Evolutionary conservation across 2,888 invertebrate species (phyloP).

Genomic region (Octodonta nipae): DNA sequence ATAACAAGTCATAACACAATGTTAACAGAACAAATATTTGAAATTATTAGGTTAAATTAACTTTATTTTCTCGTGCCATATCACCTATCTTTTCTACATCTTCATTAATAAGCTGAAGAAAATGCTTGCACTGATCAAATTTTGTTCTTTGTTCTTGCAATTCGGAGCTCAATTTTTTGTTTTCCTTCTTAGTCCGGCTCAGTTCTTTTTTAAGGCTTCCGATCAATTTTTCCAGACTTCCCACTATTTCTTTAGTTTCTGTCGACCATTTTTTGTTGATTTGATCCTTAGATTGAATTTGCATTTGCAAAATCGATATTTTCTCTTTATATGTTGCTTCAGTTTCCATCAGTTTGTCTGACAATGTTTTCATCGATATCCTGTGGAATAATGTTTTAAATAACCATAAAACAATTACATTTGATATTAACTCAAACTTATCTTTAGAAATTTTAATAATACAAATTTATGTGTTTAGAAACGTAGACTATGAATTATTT

Average conservation of each 20-base stretch:
- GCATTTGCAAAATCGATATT: slow-evolving; percentile 44
- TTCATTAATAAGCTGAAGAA: background rate
- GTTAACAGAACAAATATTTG: too few species aligned
- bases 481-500: too few species aligned
- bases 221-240: slow-evolving; percentile 46
- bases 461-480: too few species aligned
- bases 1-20: too few species aligned
- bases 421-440: too few species aligned
- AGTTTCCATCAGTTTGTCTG: slow-evolving; percentile 15
- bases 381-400: slow-evolving; percentile 14
- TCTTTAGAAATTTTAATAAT: too few species aligned
- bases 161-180: slow-evolving; percentile 33
- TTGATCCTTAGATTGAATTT: slow-evolving; percentile 46
- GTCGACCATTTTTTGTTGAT: slow-evolving; percentile 50
- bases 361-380: slow-evolving; percentile 10
- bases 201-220: slow-evolving; percentile 44
- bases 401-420: too few species aligned
- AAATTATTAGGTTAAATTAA: too few species aligned
- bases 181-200: slow-evolving; percentile 35
- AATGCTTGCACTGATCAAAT: slow-evolving; percentile 31
- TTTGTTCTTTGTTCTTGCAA: slow-evolving; percentile 25
- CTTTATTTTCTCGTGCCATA: too few species aligned
- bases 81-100: slow-evolving; percentile 1
- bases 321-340: slow-evolving; percentile 16
- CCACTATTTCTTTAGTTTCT: slow-evolving; percentile 48